phyloP scores from a whole-genome alignment of 2,888 invertebrate genomes.

The Pollenia angustigena region DNA sequence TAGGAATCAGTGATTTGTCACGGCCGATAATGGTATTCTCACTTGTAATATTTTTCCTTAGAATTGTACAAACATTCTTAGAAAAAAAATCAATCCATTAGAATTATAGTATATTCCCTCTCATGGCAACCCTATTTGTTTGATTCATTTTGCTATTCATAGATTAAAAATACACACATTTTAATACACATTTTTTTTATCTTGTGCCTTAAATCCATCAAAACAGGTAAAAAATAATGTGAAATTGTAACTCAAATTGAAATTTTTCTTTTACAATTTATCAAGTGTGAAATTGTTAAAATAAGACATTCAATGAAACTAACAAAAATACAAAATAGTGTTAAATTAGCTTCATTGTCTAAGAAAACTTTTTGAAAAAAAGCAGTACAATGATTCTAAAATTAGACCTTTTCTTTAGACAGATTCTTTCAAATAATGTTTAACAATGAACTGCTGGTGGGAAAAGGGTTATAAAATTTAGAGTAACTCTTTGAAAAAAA shows the following conservation, averaged over 20 bases:
- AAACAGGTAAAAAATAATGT: constrained; percentile 15
- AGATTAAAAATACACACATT: neutral
- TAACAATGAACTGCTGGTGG: neutral
- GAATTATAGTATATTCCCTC: too few species aligned
- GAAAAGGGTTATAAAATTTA: constrained; percentile 18
- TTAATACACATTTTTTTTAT: neutral
- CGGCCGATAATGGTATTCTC: too few species aligned
- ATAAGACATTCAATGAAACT: constrained; percentile 23
- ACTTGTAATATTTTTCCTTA: too few species aligned
- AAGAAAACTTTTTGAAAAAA: neutral
- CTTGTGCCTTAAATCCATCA: constrained; percentile 22
- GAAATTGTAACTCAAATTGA: neutral
- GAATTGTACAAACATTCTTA: too few species aligned
- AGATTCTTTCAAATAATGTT: too few species aligned
- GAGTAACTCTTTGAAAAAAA: neutral
- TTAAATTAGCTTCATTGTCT: neutral
- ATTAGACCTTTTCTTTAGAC: too few species aligned
- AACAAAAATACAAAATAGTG: neutral
- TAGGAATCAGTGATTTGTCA: too few species aligned
- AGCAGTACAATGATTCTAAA: too few species aligned
- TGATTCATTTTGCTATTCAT: neutral
- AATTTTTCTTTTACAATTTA: constrained; percentile 16
- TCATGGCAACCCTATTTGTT: neutral
- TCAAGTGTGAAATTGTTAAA: constrained; percentile 25
- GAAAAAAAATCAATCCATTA: too few species aligned